Conservation (phyloP, 2,113 vertebrate species). For the Phyllopteryx taeniolatus region DNA sequence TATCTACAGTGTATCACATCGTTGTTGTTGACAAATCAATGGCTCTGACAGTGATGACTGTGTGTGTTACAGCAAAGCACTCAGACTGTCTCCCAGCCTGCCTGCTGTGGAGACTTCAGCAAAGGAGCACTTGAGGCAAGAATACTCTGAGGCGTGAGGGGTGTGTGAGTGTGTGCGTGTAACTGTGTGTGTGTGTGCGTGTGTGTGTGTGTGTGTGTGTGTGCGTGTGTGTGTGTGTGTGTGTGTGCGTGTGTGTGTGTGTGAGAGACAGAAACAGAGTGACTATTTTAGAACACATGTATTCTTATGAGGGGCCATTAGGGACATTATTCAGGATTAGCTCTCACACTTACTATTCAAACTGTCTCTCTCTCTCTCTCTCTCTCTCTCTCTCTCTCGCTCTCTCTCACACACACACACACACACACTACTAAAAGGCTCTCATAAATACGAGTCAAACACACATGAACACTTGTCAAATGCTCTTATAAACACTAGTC, state of each 20-base stretch:
- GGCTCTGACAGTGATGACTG: constrained; percentile 62
- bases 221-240: constrained; percentile 15
- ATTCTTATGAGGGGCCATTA: too few relatives aligned
- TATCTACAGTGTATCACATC: constrained; percentile 61
- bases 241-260: constrained; percentile 19
- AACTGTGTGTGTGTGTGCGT: constrained; percentile 17
- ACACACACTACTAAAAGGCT: too few relatives aligned
- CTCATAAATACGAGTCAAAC: too few relatives aligned
- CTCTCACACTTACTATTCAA: too few relatives aligned
- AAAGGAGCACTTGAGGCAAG: constrained; percentile 65
- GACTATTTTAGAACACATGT: constrained; percentile 14
- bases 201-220: constrained; percentile 11
- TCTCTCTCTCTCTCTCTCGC: too few relatives aligned
- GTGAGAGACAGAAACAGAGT: constrained; percentile 4
- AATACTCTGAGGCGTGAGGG: constrained; percentile 52
- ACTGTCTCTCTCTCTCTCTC: too few relatives aligned
- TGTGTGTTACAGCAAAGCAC: constrained; percentile 68
- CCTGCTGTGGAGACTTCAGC: constrained; percentile 55
- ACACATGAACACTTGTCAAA: too few relatives aligned
- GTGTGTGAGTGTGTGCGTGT: constrained; percentile 15
- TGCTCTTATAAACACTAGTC: too few relatives aligned
- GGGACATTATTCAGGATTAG: too few relatives aligned
- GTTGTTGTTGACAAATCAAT: constrained; percentile 72
- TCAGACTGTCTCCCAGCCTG: constrained; percentile 56
- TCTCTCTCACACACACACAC: too few relatives aligned